Evolutionary conservation across 1,140 invertebrate species (phyloP).

Genomic region (Rhyacophila brunnea): DNA sequence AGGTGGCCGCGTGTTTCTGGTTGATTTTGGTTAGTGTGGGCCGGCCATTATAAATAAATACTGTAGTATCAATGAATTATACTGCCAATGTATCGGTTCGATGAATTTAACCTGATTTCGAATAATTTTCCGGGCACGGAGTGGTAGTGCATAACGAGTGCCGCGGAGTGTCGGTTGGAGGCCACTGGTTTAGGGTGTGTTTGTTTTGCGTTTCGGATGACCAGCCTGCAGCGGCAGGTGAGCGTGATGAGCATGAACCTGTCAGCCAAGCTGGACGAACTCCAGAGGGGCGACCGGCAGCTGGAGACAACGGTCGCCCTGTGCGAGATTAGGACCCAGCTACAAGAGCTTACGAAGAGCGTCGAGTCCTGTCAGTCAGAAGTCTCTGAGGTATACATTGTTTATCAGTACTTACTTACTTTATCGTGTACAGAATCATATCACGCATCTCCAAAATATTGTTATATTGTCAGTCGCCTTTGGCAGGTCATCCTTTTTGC

Average conservation of each 20-base stretch:
- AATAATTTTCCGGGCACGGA: too few species aligned
- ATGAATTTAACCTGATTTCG: too few species aligned
- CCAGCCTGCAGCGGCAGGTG: conserved; percentile 92
- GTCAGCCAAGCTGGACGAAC: conserved; percentile 86
- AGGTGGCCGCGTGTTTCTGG: too few species aligned
- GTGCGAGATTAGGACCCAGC: conserved; percentile 85
- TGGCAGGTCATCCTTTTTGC: too few species aligned
- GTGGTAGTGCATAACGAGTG: neutral
- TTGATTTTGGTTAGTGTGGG: too few species aligned
- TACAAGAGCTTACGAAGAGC: conserved; percentile 88
- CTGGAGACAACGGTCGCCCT: conserved; percentile 86
- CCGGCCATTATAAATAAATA: too few species aligned
- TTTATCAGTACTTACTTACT: too few species aligned
- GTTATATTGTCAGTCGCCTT: too few species aligned
- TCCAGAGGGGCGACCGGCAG: conserved; percentile 82
- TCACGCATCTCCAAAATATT: too few species aligned
- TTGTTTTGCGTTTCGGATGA: conserved; percentile 13
- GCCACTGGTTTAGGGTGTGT: conserved; percentile 1
- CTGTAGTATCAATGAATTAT: too few species aligned
- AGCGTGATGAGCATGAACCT: conserved; percentile 95
- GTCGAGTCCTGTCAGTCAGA: conserved; percentile 92
- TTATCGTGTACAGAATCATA: too few species aligned
- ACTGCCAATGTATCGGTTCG: too few species aligned
- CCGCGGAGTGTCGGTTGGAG: neutral
- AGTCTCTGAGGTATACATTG: conserved; percentile 78